Evolutionary conservation across 2,888 invertebrate species (phyloP).

Genomic region (Drosophila aldrichi): DNA sequence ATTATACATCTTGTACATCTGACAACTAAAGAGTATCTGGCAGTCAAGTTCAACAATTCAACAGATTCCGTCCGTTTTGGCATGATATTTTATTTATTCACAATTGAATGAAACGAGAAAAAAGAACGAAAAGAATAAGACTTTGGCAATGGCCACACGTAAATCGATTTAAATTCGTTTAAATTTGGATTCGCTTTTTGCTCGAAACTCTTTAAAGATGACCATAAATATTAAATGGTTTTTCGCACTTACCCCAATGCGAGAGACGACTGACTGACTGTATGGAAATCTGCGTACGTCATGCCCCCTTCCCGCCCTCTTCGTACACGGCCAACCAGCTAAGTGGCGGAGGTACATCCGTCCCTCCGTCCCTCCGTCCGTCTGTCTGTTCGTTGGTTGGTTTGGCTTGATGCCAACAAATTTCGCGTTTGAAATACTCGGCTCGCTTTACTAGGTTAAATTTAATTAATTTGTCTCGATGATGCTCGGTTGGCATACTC

Average conservation of each 20-base stretch:
- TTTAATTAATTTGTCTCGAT: slow-evolving; percentile 78
- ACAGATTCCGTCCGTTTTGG: not conserved
- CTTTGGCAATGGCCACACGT: slow-evolving; percentile 49
- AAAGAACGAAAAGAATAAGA: slow-evolving; percentile 11
- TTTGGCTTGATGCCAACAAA: slow-evolving; percentile 67
- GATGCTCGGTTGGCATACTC: slow-evolving; percentile 30
- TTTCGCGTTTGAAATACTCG: slow-evolving; percentile 58
- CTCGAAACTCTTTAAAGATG: slow-evolving; percentile 58
- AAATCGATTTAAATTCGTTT: slow-evolving; percentile 66
- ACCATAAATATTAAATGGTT: slow-evolving; percentile 74
- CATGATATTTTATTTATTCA: slow-evolving; percentile 16
- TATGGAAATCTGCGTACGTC: slow-evolving; percentile 53
- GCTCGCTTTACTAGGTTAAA: slow-evolving; percentile 76
- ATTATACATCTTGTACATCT: not conserved
- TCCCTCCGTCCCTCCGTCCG: not conserved
- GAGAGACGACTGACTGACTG: not conserved
- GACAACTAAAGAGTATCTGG: not conserved
- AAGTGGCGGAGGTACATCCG: not conserved
- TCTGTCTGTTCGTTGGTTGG: slow-evolving; percentile 3
- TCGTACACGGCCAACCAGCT: not conserved
- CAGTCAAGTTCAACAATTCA: not conserved
- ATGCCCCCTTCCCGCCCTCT: not conserved
- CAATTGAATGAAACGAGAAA: no score
- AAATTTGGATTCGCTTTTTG: slow-evolving; percentile 49
- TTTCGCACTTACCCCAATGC: slow-evolving; percentile 67